Evolutionary conservation across 2,797 vertebrate genomes (phyloP), one percentile per base, ranked within the genome.

Genomic region (Sebastes iracundus): DNA sequence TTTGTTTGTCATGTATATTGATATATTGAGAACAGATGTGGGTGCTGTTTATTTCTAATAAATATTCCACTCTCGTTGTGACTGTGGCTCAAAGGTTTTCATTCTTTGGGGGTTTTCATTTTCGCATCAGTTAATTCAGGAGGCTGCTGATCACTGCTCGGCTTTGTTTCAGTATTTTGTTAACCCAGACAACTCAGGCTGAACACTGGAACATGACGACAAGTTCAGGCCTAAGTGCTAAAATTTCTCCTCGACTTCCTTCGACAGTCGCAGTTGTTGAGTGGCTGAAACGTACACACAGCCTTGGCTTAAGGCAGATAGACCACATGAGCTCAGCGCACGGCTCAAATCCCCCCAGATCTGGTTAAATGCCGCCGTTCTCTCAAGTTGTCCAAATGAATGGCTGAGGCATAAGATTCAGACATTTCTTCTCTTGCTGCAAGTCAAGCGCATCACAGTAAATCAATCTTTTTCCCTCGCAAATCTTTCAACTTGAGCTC

Each of bases 21-120:
- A 90, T 85, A 2, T 61, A 92, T 84, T 88, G 69, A 70, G 71
- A 92, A 76, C 88, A 92, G 85, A 89, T 89, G 88, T 84, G 64
- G 59, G 33, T 68, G 38, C 46, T 90, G 87, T 87, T 91, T 90
- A 83, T 86, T 85, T 81, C 60, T 9, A 38, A 49, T 62, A 86
- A 87, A 84, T 82, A 85, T 62, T 80, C 84, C 5, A 2, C 56
- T 80, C 32, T 84, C 56, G 27, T 59, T 56, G 70, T 78, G 86
- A 81, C 81, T 59, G 64, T 33, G 49, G 62, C 71, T 46, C 63
- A 81, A 72, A 86, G 81, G 64, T 80, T 77, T 81, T 81, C 25
- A n/a, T 35, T 80, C 62, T 75, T 80, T 56, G 13, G 52, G 52
- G 68, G 8, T 69, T 88, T 80, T 84, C 16, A 22, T 75, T 66